phyloP scores from a whole-genome alignment of 2,113 vertebrate species.

The Nothoprocta pentlandii region DNA sequence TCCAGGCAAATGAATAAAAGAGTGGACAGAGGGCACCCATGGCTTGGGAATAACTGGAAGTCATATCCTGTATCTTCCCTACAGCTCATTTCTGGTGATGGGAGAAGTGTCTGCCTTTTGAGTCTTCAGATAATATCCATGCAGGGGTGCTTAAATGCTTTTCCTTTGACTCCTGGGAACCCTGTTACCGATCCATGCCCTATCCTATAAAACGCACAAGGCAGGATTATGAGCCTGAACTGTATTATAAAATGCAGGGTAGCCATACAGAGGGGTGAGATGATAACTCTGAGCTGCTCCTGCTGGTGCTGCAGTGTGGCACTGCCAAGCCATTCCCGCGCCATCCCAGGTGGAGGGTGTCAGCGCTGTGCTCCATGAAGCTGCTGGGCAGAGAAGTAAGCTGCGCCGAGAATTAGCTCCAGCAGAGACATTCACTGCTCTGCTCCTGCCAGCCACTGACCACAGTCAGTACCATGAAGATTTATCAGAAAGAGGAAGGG shows the following conservation, averaged over 20 bases:
- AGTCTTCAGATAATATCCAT: background rate
- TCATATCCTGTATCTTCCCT: background rate
- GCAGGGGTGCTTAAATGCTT: background rate
- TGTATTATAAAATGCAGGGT: background rate
- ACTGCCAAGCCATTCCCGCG: fast-evolving
- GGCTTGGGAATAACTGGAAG: background rate
- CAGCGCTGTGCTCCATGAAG: background rate
- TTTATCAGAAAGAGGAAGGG: background rate
- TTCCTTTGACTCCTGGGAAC: background rate
- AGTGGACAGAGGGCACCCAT: background rate
- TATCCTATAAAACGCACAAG: background rate
- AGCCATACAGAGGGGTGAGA: background rate
- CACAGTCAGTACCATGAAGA: background rate
- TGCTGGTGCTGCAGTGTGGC: background rate
- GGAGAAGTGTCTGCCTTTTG: background rate
- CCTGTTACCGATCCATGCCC: background rate
- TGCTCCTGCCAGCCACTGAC: background rate
- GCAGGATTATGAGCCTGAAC: background rate
- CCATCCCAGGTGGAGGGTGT: background rate
- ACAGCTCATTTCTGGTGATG: background rate
- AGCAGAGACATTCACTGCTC: background rate
- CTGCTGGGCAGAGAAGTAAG: background rate
- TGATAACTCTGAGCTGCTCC: fast-evolving
- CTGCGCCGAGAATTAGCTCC: background rate
- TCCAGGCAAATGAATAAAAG: background rate